Evolutionary conservation across 37 sponge, comb jelly and placozoan species (phyloP).

Genomic region (Cliona cf. orientalis): DNA sequence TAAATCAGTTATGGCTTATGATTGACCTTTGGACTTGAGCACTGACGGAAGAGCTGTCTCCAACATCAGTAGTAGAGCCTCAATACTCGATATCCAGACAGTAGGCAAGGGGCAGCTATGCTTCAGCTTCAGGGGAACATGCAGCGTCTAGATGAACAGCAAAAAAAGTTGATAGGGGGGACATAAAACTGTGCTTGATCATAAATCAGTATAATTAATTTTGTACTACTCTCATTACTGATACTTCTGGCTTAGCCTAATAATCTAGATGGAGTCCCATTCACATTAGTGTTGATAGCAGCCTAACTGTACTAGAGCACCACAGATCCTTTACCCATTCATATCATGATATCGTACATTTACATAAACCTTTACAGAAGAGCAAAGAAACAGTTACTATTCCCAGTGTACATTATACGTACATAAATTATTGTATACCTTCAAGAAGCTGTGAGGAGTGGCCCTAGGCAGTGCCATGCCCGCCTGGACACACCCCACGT

Average conservation of each 20-base stretch:
- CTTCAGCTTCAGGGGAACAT: conserved; percentile 56
- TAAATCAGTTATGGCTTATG: background rate
- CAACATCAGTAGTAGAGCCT: conserved; percentile 42
- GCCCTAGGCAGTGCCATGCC: background rate
- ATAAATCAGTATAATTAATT: no score
- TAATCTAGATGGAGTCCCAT: no score
- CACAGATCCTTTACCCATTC: no score
- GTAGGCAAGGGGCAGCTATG: conserved; percentile 42
- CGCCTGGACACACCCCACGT: conserved; percentile 23
- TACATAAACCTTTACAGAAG: no score
- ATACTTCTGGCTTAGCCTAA: background rate
- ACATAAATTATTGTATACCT: conserved; percentile 49
- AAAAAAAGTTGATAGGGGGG: no score
- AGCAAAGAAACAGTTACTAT: no score
- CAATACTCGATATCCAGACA: conserved; percentile 59
- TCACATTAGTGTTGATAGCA: no score
- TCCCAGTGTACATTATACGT: no score
- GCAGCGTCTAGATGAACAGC: conserved; percentile 47
- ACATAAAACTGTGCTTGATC: no score
- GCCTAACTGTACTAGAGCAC: no score
- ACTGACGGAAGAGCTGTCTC: conserved; percentile 26
- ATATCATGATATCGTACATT: no score
- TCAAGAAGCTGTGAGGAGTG: conserved; percentile 19
- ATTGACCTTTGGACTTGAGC: conserved; percentile 19
- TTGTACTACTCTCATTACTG: no score